Conservation (phyloP, 1,140 invertebrate genomes). For the Diprion similis region DNA sequence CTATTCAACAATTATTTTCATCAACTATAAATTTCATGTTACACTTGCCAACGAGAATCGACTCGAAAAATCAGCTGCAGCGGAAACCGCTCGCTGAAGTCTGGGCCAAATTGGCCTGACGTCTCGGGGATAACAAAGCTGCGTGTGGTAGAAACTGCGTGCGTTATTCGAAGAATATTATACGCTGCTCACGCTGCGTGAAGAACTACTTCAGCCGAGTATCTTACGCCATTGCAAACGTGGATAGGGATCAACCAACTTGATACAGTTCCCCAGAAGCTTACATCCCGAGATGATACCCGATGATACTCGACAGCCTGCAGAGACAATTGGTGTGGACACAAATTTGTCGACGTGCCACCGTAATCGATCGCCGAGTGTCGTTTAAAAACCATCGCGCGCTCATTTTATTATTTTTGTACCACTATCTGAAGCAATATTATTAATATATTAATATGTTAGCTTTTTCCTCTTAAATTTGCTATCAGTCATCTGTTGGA, state of each 20-base stretch:
- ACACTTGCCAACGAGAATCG: not conserved
- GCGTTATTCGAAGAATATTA: not conserved
- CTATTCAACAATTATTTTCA: no score
- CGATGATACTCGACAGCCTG: not conserved
- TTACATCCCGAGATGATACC: constrained; percentile 26
- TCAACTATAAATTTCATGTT: no score
- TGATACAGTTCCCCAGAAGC: constrained; percentile 33
- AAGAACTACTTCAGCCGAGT: not conserved
- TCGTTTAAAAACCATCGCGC: constrained; percentile 21
- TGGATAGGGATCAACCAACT: constrained; percentile 40
- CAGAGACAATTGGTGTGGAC: constrained; percentile 31
- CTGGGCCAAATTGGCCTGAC: not conserved
- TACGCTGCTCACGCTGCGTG: not conserved
- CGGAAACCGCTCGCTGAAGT: not conserved
- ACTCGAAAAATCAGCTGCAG: no score
- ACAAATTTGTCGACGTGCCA: constrained; percentile 30
- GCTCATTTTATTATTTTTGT: no score
- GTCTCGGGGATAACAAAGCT: not conserved
- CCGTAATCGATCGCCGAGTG: constrained; percentile 29
- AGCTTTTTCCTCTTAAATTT: no score
- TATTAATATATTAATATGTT: no score
- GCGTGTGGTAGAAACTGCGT: not conserved
- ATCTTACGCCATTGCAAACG: constrained; percentile 24
- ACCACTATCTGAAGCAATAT: no score
- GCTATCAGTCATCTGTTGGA: no score